phyloP scores from a whole-genome alignment of 1,140 invertebrate species.

The Caenorhabditis inopinata region DNA sequence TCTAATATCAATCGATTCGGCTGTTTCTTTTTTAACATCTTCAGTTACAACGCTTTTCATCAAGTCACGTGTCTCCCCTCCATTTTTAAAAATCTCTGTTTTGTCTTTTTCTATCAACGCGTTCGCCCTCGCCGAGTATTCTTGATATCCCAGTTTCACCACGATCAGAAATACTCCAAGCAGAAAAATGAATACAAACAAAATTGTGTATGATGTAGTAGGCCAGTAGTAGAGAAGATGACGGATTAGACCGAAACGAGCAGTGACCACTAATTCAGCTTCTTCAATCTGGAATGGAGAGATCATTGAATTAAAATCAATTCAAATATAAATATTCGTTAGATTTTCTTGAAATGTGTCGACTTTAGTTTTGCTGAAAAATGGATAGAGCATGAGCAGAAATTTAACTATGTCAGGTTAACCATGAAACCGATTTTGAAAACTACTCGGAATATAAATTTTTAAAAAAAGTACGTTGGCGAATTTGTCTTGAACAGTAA shows the following conservation, averaged over 20 bases:
- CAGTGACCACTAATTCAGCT: constrained; percentile 18
- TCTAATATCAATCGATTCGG: not conserved
- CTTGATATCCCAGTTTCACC: not conserved
- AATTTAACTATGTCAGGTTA: too few relatives aligned
- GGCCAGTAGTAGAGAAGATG: constrained; percentile 40
- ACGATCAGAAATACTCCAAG: not conserved
- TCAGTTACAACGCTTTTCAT: not conserved
- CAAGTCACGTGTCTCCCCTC: not conserved
- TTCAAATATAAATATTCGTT: too few relatives aligned
- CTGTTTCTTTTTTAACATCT: not conserved
- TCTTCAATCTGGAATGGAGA: constrained; percentile 22
- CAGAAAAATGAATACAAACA: not conserved
- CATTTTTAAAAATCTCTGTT: not conserved
- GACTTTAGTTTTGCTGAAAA: too few relatives aligned
- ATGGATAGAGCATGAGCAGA: too few relatives aligned
- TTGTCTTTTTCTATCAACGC: not conserved
- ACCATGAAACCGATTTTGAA: too few relatives aligned
- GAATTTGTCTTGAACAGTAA: constrained; percentile 35
- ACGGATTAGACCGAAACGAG: constrained; percentile 36
- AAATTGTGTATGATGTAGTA: not conserved
- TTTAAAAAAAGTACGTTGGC: constrained; percentile 18
- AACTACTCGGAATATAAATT: too few relatives aligned
- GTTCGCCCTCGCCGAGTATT: not conserved
- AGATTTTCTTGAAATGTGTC: too few relatives aligned
- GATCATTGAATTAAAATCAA: too few relatives aligned